A percentile compares a stretch with the other conserved stretches of the same genome.
Conservation (phyloP, 2,113 vertebrate species). For the Cololabis saira region DNA sequence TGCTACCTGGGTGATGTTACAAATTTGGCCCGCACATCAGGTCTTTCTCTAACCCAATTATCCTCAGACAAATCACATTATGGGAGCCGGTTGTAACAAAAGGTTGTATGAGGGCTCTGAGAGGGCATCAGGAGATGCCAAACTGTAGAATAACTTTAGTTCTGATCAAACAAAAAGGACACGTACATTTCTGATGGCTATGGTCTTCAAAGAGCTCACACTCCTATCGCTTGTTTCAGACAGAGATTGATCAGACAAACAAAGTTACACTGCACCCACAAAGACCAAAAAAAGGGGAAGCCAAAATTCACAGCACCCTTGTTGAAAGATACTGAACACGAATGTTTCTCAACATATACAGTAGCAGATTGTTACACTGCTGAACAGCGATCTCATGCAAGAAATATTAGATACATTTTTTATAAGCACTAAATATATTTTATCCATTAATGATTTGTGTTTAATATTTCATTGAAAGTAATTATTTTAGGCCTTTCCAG, state of each 20-base stretch:
- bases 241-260: too few species aligned
- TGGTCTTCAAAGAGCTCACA: too few species aligned
- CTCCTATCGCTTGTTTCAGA: too few species aligned
- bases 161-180: constrained; percentile 12
- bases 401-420: neutral
- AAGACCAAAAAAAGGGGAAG: too few species aligned
- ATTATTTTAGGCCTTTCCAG: too few species aligned
- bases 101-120: constrained; percentile 27
- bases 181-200: too few species aligned
- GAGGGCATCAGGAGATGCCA: constrained; percentile 10
- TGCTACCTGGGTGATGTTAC: constrained; percentile 68
- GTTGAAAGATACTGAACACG: neutral
- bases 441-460: too few species aligned
- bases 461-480: too few species aligned
- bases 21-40: constrained; percentile 31
- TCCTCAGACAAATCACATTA: constrained; percentile 77
- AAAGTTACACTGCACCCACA: too few species aligned
- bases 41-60: constrained; percentile 69
- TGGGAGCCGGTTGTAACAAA: constrained; percentile 51
- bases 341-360: neutral
- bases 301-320: too few species aligned
- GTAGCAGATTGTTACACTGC: neutral
- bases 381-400: neutral
- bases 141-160: constrained; percentile 2
- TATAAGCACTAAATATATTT: neutral